These are phyloP conservation scores for Caenorhabditis panamensis DNA, from an alignment of 2,888 invertebrate species.

Conservation along the genomic window DNA sequence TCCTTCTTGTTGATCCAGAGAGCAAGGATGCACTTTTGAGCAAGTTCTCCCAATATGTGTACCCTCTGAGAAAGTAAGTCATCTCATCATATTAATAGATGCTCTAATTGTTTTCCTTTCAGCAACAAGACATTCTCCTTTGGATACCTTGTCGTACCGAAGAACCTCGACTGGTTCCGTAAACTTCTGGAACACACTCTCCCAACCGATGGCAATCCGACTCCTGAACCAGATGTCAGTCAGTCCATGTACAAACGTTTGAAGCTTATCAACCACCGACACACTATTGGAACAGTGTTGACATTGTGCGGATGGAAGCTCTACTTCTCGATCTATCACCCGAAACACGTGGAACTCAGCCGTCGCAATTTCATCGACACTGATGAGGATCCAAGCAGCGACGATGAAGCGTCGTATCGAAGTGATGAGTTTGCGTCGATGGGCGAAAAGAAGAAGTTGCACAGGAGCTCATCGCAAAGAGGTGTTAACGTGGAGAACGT, in stretches of 20 bases:
- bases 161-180: constrained; percentile 94
- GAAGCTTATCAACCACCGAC: constrained; percentile 90
- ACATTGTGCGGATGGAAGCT: constrained; percentile 96
- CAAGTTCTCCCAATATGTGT: constrained; percentile 93
- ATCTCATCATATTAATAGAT: too few relatives aligned
- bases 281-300: constrained; percentile 96
- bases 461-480: constrained; percentile 51
- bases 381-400: constrained; percentile 51
- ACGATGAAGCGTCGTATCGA: constrained; percentile 54
- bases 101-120: constrained; percentile 73
- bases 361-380: constrained; percentile 54
- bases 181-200: constrained; percentile 91
- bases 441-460: constrained; percentile 62
- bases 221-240: constrained; percentile 50
- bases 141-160: constrained; percentile 93
- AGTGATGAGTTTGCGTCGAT: constrained; percentile 61
- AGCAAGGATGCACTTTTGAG: constrained; percentile 91
- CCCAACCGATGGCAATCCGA: constrained; percentile 82
- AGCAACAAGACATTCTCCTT: constrained; percentile 97
- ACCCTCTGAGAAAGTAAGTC: constrained; percentile 93
- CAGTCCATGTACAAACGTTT: constrained; percentile 67
- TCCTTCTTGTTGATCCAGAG: constrained; percentile 91
- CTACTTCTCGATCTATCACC: constrained; percentile 99
- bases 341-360: constrained; percentile 87
- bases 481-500: constrained; percentile 84